These are phyloP conservation scores for Argyresthia goedartella DNA, from an alignment of 2,888 invertebrate species.

Conservation along the genomic window DNA sequence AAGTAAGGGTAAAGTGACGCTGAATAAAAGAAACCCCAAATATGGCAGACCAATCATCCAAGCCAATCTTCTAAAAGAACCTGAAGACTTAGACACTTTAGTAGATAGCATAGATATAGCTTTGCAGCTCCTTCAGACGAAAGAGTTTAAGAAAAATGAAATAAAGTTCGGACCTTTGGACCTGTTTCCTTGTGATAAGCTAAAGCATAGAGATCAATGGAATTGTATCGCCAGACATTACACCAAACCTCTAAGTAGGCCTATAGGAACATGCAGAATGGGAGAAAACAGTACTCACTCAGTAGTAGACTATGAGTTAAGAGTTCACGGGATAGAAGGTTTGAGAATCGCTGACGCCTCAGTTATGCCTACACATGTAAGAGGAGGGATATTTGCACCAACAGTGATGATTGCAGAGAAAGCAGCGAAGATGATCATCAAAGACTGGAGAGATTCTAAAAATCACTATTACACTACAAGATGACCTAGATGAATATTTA, in stretches of 20 bases:
- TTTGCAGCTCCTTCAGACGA: slow-evolving; percentile 53
- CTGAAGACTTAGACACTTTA: slow-evolving; percentile 53
- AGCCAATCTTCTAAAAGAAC: slow-evolving; percentile 56
- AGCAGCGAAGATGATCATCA: slow-evolving; percentile 48
- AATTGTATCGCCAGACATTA: slow-evolving; percentile 62
- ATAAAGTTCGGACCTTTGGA: slow-evolving; percentile 56
- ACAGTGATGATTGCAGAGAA: slow-evolving; percentile 65
- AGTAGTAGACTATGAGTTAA: slow-evolving; percentile 50
- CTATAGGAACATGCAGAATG: slow-evolving; percentile 61
- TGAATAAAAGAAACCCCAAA: slow-evolving; percentile 58
- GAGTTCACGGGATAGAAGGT: slow-evolving; percentile 56
- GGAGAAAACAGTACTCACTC: slow-evolving; percentile 48
- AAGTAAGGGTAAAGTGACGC: slow-evolving; percentile 51
- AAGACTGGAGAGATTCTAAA: slow-evolving; percentile 58
- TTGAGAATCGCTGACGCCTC: slow-evolving; percentile 58
- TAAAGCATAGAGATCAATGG: slow-evolving; percentile 59
- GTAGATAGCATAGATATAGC: slow-evolving; percentile 61
- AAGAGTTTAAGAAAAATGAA: slow-evolving; percentile 54
- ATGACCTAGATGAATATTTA: slow-evolving; percentile 16
- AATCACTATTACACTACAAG: slow-evolving; percentile 37
- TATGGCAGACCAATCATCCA: slow-evolving; percentile 57
- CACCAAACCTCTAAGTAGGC: slow-evolving; percentile 56
- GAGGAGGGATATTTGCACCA: slow-evolving; percentile 49
- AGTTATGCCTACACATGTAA: slow-evolving; percentile 57
- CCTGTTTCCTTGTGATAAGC: slow-evolving; percentile 54